A percentile compares a stretch with the other conserved stretches of the same genome.
Evolutionary conservation across 2,113 vertebrate genomes (phyloP).

Genomic region (Pygoscelis adeliae): DNA sequence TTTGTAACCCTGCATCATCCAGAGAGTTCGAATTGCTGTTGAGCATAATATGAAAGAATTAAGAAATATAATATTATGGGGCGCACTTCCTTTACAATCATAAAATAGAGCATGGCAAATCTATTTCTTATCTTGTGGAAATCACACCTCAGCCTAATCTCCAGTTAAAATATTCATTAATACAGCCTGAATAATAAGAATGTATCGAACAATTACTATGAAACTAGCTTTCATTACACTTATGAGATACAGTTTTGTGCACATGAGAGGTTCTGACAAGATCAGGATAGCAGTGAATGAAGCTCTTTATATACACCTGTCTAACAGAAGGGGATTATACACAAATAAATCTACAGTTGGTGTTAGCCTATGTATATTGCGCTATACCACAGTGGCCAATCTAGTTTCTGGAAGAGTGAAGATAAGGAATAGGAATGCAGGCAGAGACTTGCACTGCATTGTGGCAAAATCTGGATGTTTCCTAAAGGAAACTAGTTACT

Average conservation of each 20-base stretch:
- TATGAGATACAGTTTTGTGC: neutral
- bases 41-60: neutral
- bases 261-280: conserved; percentile 13
- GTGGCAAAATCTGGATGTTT: neutral
- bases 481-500: neutral
- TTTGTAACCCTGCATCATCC: neutral
- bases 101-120: conserved; percentile 9
- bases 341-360: neutral
- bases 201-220: neutral
- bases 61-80: neutral
- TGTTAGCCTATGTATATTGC: neutral
- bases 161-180: conserved; percentile 52
- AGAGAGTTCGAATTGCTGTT: neutral
- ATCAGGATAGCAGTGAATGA: conserved; percentile 8
- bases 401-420: conserved; percentile 8
- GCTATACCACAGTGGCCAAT: neutral
- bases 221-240: neutral
- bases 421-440: conserved; percentile 20
- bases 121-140: conserved; percentile 29
- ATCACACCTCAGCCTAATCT: conserved; percentile 37
- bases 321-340: conserved; percentile 13
- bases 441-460: neutral
- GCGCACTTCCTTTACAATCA: neutral
- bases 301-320: neutral
- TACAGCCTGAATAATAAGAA: conserved; percentile 13